Evolutionary conservation across 2,113 vertebrate species (phyloP).

Genomic region (Carettochelys insculpta): DNA sequence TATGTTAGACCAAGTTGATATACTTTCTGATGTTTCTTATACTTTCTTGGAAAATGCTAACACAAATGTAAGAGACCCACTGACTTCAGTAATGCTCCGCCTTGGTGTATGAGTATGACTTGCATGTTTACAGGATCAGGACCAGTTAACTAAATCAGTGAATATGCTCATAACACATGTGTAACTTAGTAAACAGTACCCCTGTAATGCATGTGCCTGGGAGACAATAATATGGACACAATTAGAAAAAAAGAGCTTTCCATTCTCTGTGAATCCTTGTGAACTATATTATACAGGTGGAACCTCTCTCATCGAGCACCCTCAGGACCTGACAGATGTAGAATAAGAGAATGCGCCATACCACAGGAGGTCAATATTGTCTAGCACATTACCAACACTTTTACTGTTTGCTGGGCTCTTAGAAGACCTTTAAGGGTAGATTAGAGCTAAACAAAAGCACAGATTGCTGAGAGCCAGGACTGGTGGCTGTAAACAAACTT

Average conservation of each 20-base stretch:
- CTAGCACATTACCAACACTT: no score
- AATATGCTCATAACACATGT: constrained; percentile 57
- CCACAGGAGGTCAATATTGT: no score
- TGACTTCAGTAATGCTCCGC: constrained; percentile 37
- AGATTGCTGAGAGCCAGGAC: no score
- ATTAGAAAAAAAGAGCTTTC: constrained; percentile 35
- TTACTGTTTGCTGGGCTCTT: no score
- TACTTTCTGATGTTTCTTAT: constrained; percentile 24
- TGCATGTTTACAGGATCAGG: neutral
- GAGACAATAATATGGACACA: constrained; percentile 50
- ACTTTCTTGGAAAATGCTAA: constrained; percentile 35
- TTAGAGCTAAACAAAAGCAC: no score
- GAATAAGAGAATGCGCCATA: no score
- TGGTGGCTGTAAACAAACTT: no score
- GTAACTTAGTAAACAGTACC: constrained; percentile 26
- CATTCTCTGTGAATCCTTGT: neutral
- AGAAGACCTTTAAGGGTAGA: no score
- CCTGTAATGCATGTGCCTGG: constrained; percentile 44
- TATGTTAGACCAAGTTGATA: neutral
- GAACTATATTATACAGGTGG: neutral
- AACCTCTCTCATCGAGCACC: no score
- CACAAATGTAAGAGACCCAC: constrained; percentile 60
- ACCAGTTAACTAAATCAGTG: constrained; percentile 60
- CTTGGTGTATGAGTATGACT: constrained; percentile 60
- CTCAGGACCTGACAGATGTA: no score